Percentiles rank a stretch among this genome's conserved stretches.
These are phyloP conservation scores for Hormaphis cornu DNA, from an alignment of 1,140 invertebrate genomes.

Conservation along the genomic window DNA sequence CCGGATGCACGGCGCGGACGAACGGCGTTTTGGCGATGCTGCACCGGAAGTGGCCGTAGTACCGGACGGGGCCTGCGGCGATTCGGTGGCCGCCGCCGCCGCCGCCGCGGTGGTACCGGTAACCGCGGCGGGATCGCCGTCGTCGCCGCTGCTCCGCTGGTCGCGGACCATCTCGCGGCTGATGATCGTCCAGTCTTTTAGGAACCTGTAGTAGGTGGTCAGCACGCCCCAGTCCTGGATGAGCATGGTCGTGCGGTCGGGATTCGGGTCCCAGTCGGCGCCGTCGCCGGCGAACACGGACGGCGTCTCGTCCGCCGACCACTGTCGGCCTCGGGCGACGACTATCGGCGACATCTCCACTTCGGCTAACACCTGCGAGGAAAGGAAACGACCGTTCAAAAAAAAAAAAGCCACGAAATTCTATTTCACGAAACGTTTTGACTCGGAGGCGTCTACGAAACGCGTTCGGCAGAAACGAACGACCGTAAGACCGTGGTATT, in stretches of 20 bases:
- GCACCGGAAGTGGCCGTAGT: too few species aligned
- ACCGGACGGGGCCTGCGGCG: too few species aligned
- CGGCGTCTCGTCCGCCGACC: slow-evolving; percentile 34
- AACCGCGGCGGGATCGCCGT: background rate
- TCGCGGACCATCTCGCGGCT: slow-evolving; percentile 38
- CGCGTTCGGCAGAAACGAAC: too few species aligned
- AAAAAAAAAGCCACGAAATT: too few species aligned
- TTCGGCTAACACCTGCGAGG: slow-evolving; percentile 44
- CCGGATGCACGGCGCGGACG: too few species aligned
- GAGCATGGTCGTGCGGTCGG: slow-evolving; percentile 43
- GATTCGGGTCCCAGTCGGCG: slow-evolving; percentile 42
- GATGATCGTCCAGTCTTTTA: slow-evolving; percentile 44
- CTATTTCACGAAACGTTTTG: too few species aligned
- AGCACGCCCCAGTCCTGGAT: slow-evolving; percentile 46
- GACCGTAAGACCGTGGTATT: too few species aligned
- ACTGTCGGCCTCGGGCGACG: slow-evolving; percentile 37
- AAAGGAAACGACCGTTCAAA: background rate
- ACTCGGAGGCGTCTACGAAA: too few species aligned
- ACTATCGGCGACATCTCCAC: slow-evolving; percentile 44
- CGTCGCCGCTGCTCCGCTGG: background rate
- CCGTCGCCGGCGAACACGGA: slow-evolving; percentile 40
- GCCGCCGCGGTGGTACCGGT: too few species aligned
- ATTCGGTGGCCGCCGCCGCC: background rate
- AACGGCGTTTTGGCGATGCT: too few species aligned
- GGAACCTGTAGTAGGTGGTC: slow-evolving; percentile 42